A percentile compares a stretch with the other conserved stretches of the same genome.
Evolutionary conservation across 2,888 invertebrate genomes (phyloP).

Genomic region (Drosophila subquinaria): DNA sequence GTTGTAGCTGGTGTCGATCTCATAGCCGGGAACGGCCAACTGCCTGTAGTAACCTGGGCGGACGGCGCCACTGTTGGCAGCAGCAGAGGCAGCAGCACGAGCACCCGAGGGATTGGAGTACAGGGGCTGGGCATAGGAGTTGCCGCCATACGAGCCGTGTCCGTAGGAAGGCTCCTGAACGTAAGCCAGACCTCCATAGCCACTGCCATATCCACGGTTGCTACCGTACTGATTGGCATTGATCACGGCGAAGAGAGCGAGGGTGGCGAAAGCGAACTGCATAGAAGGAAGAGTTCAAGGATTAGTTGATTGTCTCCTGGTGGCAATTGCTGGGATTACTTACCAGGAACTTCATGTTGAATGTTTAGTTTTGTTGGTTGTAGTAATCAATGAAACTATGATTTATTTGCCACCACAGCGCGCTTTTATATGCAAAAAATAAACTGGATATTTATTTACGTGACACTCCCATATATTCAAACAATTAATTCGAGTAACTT

Average conservation of each 20-base stretch:
- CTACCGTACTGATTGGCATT: slow-evolving; percentile 53
- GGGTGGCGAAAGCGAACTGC: slow-evolving; percentile 62
- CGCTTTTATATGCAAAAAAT: slow-evolving; percentile 66
- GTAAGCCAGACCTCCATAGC: slow-evolving; percentile 51
- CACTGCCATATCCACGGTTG: slow-evolving; percentile 35
- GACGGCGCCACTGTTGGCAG: slow-evolving; percentile 52
- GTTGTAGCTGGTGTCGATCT: slow-evolving; percentile 38
- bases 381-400: slow-evolving; percentile 78
- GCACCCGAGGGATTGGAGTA: slow-evolving; percentile 36
- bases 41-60: slow-evolving; percentile 50
- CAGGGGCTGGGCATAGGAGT: slow-evolving; percentile 34
- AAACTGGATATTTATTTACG: slow-evolving; percentile 57
- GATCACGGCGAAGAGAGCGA: slow-evolving; percentile 64
- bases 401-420: slow-evolving; percentile 43
- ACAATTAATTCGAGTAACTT: slow-evolving; percentile 16
- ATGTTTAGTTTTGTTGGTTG: slow-evolving; percentile 66
- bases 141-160: slow-evolving; percentile 20
- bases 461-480: slow-evolving; percentile 34
- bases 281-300: not conserved
- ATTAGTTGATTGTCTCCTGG: slow-evolving; percentile 20
- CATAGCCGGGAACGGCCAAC: slow-evolving; percentile 52
- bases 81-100: slow-evolving; percentile 62
- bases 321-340: slow-evolving; percentile 46
- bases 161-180: slow-evolving; percentile 31
- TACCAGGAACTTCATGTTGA: slow-evolving; percentile 79